phyloP scores from a whole-genome alignment of 2,888 invertebrate species.

The Cerceris ruficornis region DNA sequence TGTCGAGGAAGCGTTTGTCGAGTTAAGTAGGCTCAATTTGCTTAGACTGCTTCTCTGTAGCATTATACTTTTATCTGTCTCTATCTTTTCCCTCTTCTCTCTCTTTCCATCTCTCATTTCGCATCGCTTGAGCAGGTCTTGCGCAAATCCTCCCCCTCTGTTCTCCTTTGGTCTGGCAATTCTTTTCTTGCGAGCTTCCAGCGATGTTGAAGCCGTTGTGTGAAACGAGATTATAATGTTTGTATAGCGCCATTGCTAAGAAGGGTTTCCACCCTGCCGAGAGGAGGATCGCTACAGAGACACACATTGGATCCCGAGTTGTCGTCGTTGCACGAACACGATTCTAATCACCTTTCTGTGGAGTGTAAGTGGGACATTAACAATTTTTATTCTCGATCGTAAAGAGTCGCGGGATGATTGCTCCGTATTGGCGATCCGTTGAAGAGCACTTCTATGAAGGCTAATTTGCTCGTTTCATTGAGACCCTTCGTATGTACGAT shows the following conservation, averaged over 20 bases:
- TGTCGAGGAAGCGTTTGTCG: too few relatives aligned
- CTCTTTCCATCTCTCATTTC: too few relatives aligned
- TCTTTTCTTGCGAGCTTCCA: conserved; percentile 4
- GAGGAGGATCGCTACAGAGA: conserved; percentile 72
- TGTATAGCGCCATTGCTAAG: conserved; percentile 75
- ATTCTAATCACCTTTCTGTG: conserved; percentile 69
- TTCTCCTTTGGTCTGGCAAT: neutral
- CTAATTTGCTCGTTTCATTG: too few relatives aligned
- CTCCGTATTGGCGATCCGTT: too few relatives aligned
- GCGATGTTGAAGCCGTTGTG: conserved; percentile 13
- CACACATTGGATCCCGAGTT: conserved; percentile 75
- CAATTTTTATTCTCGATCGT: conserved; percentile 3
- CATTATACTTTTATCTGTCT: too few relatives aligned
- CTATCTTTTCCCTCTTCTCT: too few relatives aligned
- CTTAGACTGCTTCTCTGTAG: too few relatives aligned
- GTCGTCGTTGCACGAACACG: conserved; percentile 69
- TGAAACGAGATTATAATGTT: conserved; percentile 54
- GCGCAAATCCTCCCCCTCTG: neutral
- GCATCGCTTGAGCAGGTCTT: too few relatives aligned
- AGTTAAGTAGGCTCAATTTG: too few relatives aligned
- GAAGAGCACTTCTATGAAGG: too few relatives aligned
- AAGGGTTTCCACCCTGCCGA: conserved; percentile 73
- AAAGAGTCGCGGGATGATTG: too few relatives aligned
- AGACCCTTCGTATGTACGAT: too few relatives aligned
- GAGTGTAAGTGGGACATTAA: conserved; percentile 69